phyloP scores from a whole-genome alignment of 2,113 vertebrate genomes.

The Equus quagga region DNA sequence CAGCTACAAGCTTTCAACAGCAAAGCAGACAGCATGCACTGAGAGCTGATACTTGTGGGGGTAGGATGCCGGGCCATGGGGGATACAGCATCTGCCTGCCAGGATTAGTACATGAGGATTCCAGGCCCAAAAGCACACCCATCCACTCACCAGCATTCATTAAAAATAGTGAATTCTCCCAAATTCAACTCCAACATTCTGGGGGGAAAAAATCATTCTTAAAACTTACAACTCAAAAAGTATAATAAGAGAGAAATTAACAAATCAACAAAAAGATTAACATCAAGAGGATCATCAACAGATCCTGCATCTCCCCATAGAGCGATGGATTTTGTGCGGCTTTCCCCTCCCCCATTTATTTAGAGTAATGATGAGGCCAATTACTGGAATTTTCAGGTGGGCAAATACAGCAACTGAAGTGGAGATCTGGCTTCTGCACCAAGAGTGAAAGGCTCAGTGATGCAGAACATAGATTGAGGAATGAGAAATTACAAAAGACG shows the following conservation, averaged over 20 bases:
- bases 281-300: not conserved
- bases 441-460: not conserved
- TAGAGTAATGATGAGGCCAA: not conserved
- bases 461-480: not conserved
- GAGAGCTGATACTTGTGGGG: accelerated
- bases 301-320: not conserved
- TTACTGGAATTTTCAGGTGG: not conserved
- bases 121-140: not conserved
- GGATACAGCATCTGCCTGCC: not conserved
- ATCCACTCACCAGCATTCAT: too few relatives aligned
- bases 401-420: not conserved
- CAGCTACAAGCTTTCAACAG: not conserved
- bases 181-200: not conserved
- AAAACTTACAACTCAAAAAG: not conserved
- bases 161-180: not conserved
- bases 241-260: not conserved
- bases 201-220: not conserved
- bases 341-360: not conserved
- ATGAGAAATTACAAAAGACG: not conserved
- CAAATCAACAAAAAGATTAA: not conserved
- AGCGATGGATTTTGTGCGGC: not conserved
- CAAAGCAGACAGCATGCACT: accelerated
- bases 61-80: not conserved
- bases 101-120: accelerated
- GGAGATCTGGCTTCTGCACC: not conserved